phyloP scores from a whole-genome alignment of 92 coral and sea anemone species.

The Phenganax stokvisi region DNA sequence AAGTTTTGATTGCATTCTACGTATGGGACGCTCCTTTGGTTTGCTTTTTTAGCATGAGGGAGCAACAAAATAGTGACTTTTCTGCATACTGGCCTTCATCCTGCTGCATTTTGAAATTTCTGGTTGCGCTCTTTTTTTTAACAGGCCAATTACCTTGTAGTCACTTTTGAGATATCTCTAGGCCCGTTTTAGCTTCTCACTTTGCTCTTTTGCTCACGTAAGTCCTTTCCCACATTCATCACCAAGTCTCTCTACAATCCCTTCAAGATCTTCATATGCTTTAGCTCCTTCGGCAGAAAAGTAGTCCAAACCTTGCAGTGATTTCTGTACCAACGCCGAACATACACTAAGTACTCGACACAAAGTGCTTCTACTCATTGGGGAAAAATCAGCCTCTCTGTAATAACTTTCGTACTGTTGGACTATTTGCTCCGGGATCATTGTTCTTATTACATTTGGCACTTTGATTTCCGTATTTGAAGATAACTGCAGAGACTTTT shows the following conservation, averaged over 20 bases:
- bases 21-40: too few species aligned
- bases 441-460: slow-evolving; percentile 44
- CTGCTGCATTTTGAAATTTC: too few species aligned
- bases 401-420: slow-evolving; percentile 49
- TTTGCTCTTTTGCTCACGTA: slow-evolving; percentile 39
- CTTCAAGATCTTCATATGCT: slow-evolving; percentile 47
- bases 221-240: slow-evolving; percentile 41
- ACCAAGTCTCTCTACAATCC: slow-evolving; percentile 37
- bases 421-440: slow-evolving; percentile 50
- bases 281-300: slow-evolving; percentile 45
- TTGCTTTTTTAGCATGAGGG: too few species aligned
- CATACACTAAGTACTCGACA: slow-evolving; percentile 47
- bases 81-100: background rate
- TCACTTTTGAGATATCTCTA: slow-evolving; percentile 50
- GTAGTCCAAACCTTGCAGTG: slow-evolving; percentile 48
- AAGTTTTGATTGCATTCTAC: too few species aligned
- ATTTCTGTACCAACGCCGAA: slow-evolving; percentile 47
- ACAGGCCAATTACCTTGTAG: slow-evolving; percentile 42
- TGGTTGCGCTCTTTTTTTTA: background rate
- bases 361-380: slow-evolving; percentile 49
- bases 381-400: slow-evolving; percentile 41
- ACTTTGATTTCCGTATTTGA: slow-evolving; percentile 21
- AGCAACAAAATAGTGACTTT: background rate
- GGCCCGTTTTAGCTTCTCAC: slow-evolving; percentile 47
- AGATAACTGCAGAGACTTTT: slow-evolving; percentile 44